Percentiles rank a stretch among this genome's conserved stretches.
phyloP scores from a whole-genome alignment of 2,113 vertebrate species.

The Sinocyclocheilus rhinocerous region DNA sequence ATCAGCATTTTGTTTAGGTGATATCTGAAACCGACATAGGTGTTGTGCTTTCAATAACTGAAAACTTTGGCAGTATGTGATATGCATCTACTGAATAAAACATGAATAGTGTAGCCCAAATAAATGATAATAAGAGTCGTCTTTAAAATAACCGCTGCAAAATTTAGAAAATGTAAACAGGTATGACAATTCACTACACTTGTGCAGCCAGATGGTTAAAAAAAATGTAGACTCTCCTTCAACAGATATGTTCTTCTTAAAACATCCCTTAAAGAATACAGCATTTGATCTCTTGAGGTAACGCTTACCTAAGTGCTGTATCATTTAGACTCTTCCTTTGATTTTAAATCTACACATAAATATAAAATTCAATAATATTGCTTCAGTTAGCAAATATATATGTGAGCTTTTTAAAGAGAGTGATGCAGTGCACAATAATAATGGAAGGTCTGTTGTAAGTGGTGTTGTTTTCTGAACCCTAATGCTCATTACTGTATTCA shows the following conservation, averaged over 20 bases:
- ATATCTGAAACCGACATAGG: not conserved
- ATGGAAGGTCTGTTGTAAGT: constrained; percentile 22
- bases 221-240: constrained; percentile 8
- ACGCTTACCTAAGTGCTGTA: not conserved
- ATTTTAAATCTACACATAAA: constrained; percentile 42
- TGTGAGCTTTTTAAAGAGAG: constrained; percentile 35
- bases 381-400: constrained; percentile 29
- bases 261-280: constrained; percentile 44
- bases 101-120: constrained; percentile 18
- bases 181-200: constrained; percentile 4
- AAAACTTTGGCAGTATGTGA: constrained; percentile 19
- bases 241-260: constrained; percentile 11
- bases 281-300: constrained; percentile 23
- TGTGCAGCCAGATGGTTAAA: constrained; percentile 33
- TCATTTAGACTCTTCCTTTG: constrained; percentile 26
- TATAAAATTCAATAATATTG: constrained; percentile 44
- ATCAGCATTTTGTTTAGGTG: constrained; percentile 18
- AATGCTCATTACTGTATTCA: constrained; percentile 16
- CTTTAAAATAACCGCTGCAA: constrained; percentile 19
- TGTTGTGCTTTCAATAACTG: constrained; percentile 49
- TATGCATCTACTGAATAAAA: constrained; percentile 24
- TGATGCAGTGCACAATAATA: constrained; percentile 46
- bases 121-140: not conserved
- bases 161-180: constrained; percentile 10
- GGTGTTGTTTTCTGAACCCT: constrained; percentile 24